Evolutionary conservation across 2,113 vertebrate genomes (phyloP).

Genomic region (Pelvicachromis taeniatus): DNA sequence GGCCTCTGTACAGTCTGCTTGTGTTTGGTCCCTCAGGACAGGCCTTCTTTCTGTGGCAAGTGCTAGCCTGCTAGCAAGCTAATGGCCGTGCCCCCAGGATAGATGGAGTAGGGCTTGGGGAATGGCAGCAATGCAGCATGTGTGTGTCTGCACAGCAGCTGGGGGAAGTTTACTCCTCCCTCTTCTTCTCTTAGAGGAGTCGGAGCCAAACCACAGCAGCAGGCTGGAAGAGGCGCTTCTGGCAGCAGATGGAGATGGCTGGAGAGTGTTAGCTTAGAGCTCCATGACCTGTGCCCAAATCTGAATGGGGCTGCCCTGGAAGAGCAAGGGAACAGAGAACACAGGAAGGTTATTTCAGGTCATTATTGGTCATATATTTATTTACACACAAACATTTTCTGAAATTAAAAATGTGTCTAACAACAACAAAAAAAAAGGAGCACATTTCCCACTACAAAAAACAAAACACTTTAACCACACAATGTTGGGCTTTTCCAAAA

Average conservation of each 20-base stretch:
- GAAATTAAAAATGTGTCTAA: not conserved
- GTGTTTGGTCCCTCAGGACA: slow-evolving; percentile 59
- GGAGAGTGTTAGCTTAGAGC: slow-evolving; percentile 76
- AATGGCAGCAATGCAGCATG: slow-evolving; percentile 98
- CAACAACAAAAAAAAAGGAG: not conserved
- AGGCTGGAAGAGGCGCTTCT: slow-evolving; percentile 60
- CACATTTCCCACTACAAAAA: not conserved
- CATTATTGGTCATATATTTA: not conserved
- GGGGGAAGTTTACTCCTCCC: slow-evolving; percentile 65
- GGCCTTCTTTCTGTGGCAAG: slow-evolving; percentile 67
- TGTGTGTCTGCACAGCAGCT: slow-evolving; percentile 92
- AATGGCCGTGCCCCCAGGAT: slow-evolving; percentile 79
- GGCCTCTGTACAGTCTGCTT: slow-evolving; percentile 20
- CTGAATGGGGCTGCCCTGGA: slow-evolving; percentile 37
- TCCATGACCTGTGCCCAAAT: slow-evolving; percentile 68
- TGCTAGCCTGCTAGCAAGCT: slow-evolving; percentile 70
- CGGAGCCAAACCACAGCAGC: slow-evolving; percentile 82
- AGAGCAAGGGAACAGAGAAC: not conserved
- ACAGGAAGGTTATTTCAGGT: not conserved
- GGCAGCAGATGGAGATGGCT: slow-evolving; percentile 57
- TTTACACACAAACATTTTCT: not conserved
- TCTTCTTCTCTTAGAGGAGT: slow-evolving; percentile 60
- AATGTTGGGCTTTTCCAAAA: not conserved
- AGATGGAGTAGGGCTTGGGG: slow-evolving; percentile 76
- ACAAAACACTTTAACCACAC: not conserved